phyloP scores from a whole-genome alignment of 2,888 invertebrate species.

The Litoditis marina region DNA sequence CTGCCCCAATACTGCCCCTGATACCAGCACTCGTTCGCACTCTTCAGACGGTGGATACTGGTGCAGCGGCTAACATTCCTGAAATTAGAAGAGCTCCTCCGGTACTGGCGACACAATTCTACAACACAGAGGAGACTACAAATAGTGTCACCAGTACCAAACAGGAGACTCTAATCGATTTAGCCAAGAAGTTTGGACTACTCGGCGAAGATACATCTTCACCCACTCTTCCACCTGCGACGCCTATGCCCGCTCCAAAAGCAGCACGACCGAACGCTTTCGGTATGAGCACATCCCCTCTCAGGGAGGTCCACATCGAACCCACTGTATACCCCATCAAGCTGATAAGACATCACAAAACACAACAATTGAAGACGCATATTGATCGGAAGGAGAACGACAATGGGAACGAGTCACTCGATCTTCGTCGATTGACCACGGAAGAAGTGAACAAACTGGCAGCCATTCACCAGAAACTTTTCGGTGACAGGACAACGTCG shows the following conservation, averaged over 20 bases:
- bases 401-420: no score
- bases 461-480: constrained; percentile 37
- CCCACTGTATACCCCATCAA: constrained; percentile 34
- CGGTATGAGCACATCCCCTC: constrained; percentile 17
- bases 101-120: constrained; percentile 26
- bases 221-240: not conserved
- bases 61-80: constrained; percentile 1
- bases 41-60: constrained; percentile 35
- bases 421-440: no score
- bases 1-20: constrained; percentile 46
- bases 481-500: constrained; percentile 21
- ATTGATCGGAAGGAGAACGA: not conserved
- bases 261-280: constrained; percentile 18
- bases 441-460: not conserved
- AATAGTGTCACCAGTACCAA: no score
- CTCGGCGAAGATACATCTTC: constrained; percentile 11
- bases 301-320: constrained; percentile 7
- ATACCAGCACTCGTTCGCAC: constrained; percentile 43
- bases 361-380: constrained; percentile 7
- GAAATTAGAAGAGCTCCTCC: constrained; percentile 28
- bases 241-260: not conserved
- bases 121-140: constrained; percentile 30
- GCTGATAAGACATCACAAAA: constrained; percentile 12
- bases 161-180: constrained; percentile 15
- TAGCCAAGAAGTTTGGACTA: constrained; percentile 37